phyloP scores from a whole-genome alignment of 2,888 invertebrate species.

The Hypomecis atomaria region DNA sequence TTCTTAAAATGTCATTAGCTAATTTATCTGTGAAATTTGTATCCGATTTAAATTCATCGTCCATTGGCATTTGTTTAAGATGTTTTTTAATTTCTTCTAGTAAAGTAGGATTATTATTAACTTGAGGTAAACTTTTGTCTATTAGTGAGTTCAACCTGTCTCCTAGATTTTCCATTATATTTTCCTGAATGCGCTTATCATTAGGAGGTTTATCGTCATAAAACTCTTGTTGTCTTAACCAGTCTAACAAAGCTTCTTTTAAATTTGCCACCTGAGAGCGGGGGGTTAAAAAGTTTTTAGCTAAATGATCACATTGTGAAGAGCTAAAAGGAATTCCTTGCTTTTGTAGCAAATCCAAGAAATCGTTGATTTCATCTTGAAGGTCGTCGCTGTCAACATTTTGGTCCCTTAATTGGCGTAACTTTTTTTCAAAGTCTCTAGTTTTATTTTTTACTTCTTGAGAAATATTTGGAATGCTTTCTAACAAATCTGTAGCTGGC shows the following conservation, averaged over 20 bases:
- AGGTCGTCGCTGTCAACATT: neutral
- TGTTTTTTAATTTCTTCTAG: conserved; percentile 42
- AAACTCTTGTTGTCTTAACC: conserved; percentile 44
- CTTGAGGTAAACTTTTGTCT: conserved; percentile 13
- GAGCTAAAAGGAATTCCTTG: conserved; percentile 1
- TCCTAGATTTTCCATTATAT: conserved; percentile 38
- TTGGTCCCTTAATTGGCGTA: neutral
- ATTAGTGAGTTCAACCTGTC: conserved; percentile 38
- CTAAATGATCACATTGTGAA: neutral
- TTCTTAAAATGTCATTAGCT: conserved; percentile 39
- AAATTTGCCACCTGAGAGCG: conserved; percentile 32
- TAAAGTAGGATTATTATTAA: conserved; percentile 35
- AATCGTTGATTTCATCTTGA: conserved; percentile 3
- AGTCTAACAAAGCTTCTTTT: conserved; percentile 41
- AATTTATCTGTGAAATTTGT: conserved; percentile 29
- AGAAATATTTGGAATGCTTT: neutral
- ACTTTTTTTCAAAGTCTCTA: neutral
- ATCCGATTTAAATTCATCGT: conserved; percentile 30
- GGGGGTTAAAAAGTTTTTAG: neutral
- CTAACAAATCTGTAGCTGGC: neutral
- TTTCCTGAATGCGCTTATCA: conserved; percentile 41
- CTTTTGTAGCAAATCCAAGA: neutral
- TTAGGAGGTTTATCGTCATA: conserved; percentile 34
- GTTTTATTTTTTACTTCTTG: neutral
- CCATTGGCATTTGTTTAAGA: conserved; percentile 43